Evolutionary conservation across 1,140 invertebrate species (phyloP).

Genomic region (Drosophila azteca): DNA sequence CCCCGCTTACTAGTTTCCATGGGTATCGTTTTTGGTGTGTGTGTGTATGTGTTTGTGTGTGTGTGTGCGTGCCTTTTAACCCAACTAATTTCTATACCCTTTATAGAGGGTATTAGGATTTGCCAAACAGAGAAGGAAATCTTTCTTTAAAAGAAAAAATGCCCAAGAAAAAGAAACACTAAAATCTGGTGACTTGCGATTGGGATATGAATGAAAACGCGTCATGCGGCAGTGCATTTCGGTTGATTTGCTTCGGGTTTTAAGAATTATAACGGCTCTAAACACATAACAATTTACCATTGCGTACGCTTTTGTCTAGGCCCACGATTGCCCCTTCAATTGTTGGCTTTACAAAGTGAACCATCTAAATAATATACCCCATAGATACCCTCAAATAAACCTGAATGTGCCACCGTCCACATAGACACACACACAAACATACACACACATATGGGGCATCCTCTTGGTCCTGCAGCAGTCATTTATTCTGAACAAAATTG

Average conservation of each 20-base stretch:
- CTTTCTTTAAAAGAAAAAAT: no score
- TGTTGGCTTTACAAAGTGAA: no score
- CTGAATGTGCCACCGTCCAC: slow-evolving; percentile 21
- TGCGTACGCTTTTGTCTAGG: no score
- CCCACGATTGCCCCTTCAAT: no score
- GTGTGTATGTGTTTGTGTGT: slow-evolving; percentile 52
- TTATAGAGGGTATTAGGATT: background rate
- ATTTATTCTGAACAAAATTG: slow-evolving; percentile 78
- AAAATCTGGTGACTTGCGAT: no score
- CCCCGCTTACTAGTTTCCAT: slow-evolving; percentile 1
- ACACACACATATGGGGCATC: slow-evolving; percentile 35
- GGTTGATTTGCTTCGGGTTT: no score
- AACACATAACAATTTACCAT: no score
- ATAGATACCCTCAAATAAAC: slow-evolving; percentile 33
- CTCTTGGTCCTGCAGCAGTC: slow-evolving; percentile 41
- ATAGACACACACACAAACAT: slow-evolving; percentile 27
- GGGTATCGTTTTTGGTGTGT: slow-evolving; percentile 6
- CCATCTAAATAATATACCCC: background rate
- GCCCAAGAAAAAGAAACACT: no score
- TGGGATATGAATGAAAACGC: no score
- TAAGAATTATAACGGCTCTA: no score
- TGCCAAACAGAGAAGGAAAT: background rate
- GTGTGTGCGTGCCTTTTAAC: slow-evolving; percentile 67
- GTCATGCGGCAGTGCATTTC: no score
- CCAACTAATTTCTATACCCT: slow-evolving; percentile 63